phyloP scores from a whole-genome alignment of 2,888 invertebrate species.

The Ophraella communa region DNA sequence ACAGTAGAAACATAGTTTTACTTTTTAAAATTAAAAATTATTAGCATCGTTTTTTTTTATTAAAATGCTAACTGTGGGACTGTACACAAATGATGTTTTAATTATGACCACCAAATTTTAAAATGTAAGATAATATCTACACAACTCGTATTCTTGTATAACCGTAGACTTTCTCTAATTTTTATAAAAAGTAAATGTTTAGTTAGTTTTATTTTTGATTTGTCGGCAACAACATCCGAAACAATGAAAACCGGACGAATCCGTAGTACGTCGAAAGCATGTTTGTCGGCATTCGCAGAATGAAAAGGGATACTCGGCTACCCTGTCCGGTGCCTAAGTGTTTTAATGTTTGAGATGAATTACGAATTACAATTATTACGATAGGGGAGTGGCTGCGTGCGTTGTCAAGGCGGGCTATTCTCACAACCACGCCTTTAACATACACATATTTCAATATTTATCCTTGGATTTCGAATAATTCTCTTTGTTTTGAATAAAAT shows the following conservation, averaged over 20 bases:
- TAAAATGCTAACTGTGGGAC: no score
- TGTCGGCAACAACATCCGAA: no score
- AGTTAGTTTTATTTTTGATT: no score
- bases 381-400: slow-evolving; percentile 24
- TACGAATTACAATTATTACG: slow-evolving; percentile 13
- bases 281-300: neutral
- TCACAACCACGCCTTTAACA: slow-evolving; percentile 27
- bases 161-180: no score
- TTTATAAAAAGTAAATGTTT: no score
- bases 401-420: slow-evolving; percentile 27
- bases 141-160: no score
- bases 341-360: slow-evolving; percentile 10
- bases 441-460: slow-evolving; percentile 21
- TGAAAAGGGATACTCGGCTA: neutral
- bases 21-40: no score
- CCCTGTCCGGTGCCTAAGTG: slow-evolving; percentile 6
- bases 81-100: no score
- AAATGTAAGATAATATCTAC: no score
- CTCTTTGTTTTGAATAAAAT: neutral
- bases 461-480: neutral
- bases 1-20: no score
- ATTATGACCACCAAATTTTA: no score
- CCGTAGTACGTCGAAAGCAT: neutral
- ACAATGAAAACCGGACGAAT: neutral
- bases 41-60: no score